phyloP scores from a whole-genome alignment of 2,113 vertebrate species.

The Sylvia atricapilla region DNA sequence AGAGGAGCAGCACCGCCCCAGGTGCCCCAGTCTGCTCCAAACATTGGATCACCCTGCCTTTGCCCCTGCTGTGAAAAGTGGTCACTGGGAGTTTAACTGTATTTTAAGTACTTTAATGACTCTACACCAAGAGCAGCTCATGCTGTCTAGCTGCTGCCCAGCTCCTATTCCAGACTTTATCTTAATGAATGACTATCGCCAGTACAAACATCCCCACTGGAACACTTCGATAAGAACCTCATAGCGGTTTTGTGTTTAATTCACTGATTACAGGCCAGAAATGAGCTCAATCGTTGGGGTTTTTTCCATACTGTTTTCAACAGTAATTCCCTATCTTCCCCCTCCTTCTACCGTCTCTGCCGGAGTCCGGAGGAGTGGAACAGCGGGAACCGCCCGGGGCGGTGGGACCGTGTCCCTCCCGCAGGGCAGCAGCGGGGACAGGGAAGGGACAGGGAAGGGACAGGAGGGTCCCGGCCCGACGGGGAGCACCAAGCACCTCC shows the following conservation, averaged over 20 bases:
- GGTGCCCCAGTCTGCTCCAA: neutral
- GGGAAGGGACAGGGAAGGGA: neutral
- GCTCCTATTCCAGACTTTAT: neutral
- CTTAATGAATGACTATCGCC: neutral
- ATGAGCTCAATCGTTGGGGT: neutral
- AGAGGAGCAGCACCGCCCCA: neutral
- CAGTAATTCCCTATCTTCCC: neutral
- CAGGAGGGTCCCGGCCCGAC: neutral
- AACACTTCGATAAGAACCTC: neutral
- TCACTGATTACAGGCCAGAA: neutral
- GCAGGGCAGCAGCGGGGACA: neutral
- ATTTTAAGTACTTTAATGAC: neutral
- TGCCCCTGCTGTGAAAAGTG: rapidly evolving
- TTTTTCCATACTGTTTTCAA: rapidly evolving
- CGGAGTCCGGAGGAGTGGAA: neutral
- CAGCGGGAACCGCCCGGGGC: neutral
- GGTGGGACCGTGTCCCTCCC: neutral
- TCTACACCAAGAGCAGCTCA: neutral
- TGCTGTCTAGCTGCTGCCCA: neutral
- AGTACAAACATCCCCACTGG: neutral
- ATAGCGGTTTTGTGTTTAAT: neutral
- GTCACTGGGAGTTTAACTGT: neutral
- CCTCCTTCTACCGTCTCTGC: rapidly evolving
- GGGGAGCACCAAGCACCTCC: neutral
- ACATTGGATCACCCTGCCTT: rapidly evolving